These are phyloP conservation scores for Cheilosia vernalis DNA, from an alignment of 2,888 invertebrate genomes.

Conservation along the genomic window DNA sequence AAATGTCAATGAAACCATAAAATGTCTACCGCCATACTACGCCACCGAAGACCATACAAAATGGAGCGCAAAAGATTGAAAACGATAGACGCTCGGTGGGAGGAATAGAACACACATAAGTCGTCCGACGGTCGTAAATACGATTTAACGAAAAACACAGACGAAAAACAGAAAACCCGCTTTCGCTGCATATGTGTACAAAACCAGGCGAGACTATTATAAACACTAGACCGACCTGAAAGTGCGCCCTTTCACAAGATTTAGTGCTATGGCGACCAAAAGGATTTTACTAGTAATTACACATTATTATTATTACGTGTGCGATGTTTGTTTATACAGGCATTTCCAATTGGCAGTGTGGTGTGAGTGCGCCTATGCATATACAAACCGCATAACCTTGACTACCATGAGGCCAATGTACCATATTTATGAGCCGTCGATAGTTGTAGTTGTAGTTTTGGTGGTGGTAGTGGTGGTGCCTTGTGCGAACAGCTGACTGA, in stretches of 20 bases:
- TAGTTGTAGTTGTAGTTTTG: conserved; percentile 12
- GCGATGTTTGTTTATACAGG: neutral
- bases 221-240: neutral
- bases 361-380: neutral
- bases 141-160: conserved; percentile 1
- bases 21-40: conserved; percentile 35
- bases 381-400: conserved; percentile 40
- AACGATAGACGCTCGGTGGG: neutral
- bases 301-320: conserved; percentile 11
- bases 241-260: conserved; percentile 5
- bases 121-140: conserved; percentile 3
- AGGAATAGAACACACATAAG: neutral
- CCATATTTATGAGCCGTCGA: conserved; percentile 1
- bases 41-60: no score
- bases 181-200: neutral
- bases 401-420: conserved; percentile 50
- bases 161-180: neutral
- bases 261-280: neutral
- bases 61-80: conserved; percentile 4
- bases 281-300: neutral
- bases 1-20: conserved; percentile 57
- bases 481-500: conserved; percentile 56
- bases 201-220: neutral
- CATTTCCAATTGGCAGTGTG: neutral
- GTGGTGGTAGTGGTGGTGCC: conserved; percentile 18